phyloP scores from a whole-genome alignment of 1,140 invertebrate genomes.

The Drosophila rhopaloa region DNA sequence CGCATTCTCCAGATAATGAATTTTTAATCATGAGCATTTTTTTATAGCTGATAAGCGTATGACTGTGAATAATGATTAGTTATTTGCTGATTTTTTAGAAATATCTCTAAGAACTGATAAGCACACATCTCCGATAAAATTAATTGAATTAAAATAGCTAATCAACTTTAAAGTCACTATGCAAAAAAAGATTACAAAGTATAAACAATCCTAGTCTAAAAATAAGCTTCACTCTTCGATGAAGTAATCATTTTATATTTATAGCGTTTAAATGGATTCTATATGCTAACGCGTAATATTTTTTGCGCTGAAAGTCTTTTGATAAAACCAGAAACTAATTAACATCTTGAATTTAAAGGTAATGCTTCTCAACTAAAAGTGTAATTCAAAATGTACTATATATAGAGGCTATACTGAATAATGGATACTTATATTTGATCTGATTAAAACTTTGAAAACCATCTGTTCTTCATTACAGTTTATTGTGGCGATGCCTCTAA shows the following conservation, averaged over 20 bases:
- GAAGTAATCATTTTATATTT: too few relatives aligned
- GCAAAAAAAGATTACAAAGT: constrained; percentile 3
- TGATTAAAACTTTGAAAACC: background rate
- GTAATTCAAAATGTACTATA: too few relatives aligned
- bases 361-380: too few relatives aligned
- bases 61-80: constrained; percentile 12
- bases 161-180: constrained; percentile 6
- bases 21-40: constrained; percentile 12
- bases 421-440: too few relatives aligned
- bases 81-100: constrained; percentile 14
- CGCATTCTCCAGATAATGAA: constrained; percentile 17
- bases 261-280: too few relatives aligned
- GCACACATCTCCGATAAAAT: constrained; percentile 1
- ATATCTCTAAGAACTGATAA: constrained; percentile 12
- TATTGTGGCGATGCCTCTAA: background rate
- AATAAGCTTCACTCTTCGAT: background rate
- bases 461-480: constrained; percentile 15
- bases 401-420: too few relatives aligned
- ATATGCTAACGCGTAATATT: too few relatives aligned
- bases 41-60: background rate
- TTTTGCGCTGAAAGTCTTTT: too few relatives aligned
- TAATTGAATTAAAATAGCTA: constrained; percentile 19
- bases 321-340: too few relatives aligned
- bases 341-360: too few relatives aligned
- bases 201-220: background rate